phyloP scores from a whole-genome alignment of 2,113 vertebrate genomes.

The Glaucidium brasilianum region DNA sequence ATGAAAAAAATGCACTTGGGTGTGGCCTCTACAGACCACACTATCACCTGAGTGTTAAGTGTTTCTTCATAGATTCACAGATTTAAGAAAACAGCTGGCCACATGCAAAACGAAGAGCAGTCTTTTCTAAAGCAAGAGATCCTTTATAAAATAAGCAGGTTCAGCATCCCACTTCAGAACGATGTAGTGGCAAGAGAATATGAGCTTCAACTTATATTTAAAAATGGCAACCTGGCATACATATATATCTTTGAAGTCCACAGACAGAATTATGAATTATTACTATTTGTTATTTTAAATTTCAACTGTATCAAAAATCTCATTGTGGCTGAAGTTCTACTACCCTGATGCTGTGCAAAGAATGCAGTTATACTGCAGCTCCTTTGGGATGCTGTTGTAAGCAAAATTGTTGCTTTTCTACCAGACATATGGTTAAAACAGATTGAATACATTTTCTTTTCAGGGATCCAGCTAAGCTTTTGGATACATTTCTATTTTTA shows the following conservation, averaged over 20 bases:
- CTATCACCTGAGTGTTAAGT: not conserved
- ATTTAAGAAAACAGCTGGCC: not conserved
- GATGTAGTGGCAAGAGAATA: not conserved
- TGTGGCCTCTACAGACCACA: not conserved
- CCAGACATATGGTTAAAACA: not conserved
- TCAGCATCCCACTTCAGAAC: not conserved
- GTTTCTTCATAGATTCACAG: not conserved
- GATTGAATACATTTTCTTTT: not conserved
- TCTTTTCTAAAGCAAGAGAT: slow-evolving; percentile 36
- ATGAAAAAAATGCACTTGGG: not conserved
- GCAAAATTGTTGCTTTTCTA: not conserved
- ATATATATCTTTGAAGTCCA: not conserved
- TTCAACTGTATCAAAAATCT: not conserved
- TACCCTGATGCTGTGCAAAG: not conserved
- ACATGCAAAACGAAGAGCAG: not conserved
- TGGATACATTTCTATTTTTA: not conserved
- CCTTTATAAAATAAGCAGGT: not conserved
- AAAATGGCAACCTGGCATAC: not conserved
- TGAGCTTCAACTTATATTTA: not conserved
- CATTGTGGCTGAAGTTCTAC: not conserved
- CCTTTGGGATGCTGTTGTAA: not conserved
- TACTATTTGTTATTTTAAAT: not conserved
- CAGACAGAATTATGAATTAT: not conserved
- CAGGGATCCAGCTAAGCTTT: not conserved
- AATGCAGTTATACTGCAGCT: not conserved